A percentile compares a stretch with the other conserved stretches of the same genome.
phyloP scores from a whole-genome alignment of 2,888 invertebrate genomes.

The Pachycephus smyrnensis region DNA sequence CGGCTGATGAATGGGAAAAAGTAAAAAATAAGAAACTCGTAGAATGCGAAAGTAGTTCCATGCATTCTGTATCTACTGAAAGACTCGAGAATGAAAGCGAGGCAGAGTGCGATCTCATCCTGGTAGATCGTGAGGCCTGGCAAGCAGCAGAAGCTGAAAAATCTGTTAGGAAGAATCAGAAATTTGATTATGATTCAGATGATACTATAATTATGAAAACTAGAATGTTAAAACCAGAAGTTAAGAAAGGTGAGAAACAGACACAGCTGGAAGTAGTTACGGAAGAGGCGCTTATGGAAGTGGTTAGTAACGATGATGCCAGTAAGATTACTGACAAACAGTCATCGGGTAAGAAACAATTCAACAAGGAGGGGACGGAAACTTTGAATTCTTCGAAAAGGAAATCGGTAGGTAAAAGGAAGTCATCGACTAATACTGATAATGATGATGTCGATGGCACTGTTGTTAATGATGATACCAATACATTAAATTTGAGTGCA shows the following conservation, averaged over 20 bases:
- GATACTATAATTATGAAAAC: constrained; percentile 37
- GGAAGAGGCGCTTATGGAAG: constrained; percentile 22
- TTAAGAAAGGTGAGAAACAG: neutral
- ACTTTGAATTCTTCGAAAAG: neutral
- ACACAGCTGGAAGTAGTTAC: neutral
- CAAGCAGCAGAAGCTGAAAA: constrained; percentile 25
- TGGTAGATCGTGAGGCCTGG: constrained; percentile 35
- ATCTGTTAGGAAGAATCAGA: constrained; percentile 12
- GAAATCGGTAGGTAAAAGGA: neutral
- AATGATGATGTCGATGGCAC: neutral
- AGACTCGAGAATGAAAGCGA: constrained; percentile 35
- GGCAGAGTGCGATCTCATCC: constrained; percentile 37
- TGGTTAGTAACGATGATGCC: neutral
- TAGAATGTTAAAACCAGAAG: neutral
- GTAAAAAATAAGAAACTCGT: constrained; percentile 11
- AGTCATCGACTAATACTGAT: neutral
- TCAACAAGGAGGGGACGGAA: neutral
- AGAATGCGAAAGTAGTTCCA: constrained; percentile 14
- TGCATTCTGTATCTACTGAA: constrained; percentile 26
- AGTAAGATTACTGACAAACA: neutral
- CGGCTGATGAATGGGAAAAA: constrained; percentile 45
- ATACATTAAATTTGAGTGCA: neutral
- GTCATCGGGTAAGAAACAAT: neutral
- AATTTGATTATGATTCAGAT: constrained; percentile 43
- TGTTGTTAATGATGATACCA: neutral